These are phyloP conservation scores for Cheilosia variabilis DNA, from an alignment of 2,888 invertebrate species.

Conservation along the genomic window DNA sequence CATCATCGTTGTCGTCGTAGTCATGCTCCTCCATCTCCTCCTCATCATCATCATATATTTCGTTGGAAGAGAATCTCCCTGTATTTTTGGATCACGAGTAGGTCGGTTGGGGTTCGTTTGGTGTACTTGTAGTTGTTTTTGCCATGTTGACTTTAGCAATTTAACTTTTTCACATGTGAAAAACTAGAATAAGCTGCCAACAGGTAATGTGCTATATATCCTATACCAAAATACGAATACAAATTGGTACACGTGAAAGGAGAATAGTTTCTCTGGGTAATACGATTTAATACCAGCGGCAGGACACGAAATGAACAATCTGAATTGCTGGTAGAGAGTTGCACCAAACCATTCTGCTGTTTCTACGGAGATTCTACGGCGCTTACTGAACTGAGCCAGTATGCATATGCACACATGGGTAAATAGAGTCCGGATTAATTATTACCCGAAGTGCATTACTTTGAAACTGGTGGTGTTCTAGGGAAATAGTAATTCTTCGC, in stretches of 20 bases:
- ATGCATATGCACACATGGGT: too few relatives aligned
- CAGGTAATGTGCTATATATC: constrained; percentile 3
- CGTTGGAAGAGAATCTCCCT: background rate
- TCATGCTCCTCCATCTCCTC: background rate
- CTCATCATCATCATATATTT: background rate
- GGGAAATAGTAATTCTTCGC: too few relatives aligned
- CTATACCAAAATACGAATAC: too few relatives aligned
- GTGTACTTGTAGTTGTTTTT: background rate
- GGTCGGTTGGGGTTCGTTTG: background rate
- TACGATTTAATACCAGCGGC: constrained; percentile 5
- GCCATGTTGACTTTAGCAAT: constrained; percentile 49
- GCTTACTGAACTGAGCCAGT: too few relatives aligned
- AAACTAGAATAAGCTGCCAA: constrained; percentile 29
- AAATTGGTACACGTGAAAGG: too few relatives aligned
- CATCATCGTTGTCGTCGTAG: background rate
- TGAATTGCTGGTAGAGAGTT: background rate
- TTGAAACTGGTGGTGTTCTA: too few relatives aligned
- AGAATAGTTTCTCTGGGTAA: background rate
- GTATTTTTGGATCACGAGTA: constrained; percentile 14
- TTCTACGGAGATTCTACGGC: too few relatives aligned
- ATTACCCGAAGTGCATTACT: too few relatives aligned
- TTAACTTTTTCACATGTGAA: constrained; percentile 59
- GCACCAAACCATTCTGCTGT: too few relatives aligned
- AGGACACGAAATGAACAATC: background rate
- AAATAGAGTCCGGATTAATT: too few relatives aligned